Conservation (phyloP, 2,888 invertebrate species). For the Linyphia triangularis region DNA sequence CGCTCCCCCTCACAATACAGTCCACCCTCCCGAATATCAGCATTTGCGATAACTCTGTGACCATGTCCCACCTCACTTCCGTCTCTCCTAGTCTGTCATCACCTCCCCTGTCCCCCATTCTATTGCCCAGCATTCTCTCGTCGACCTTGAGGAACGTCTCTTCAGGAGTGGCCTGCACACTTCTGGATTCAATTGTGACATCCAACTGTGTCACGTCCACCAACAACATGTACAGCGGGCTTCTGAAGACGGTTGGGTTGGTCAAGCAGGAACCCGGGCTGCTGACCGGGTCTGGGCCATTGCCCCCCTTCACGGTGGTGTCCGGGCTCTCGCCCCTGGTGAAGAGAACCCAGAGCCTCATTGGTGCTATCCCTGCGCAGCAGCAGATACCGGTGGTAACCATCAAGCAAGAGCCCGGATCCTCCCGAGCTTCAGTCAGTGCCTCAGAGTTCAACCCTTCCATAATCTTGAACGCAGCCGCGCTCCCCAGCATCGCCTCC, state of each 20-base stretch:
- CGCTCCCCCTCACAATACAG: slow-evolving; percentile 68
- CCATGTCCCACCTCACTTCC: slow-evolving; percentile 39
- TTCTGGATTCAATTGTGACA: slow-evolving; percentile 41
- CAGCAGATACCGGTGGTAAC: slow-evolving; percentile 70
- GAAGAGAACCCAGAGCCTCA: slow-evolving; percentile 55
- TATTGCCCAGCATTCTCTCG: slow-evolving; percentile 61
- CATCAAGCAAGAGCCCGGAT: slow-evolving; percentile 73
- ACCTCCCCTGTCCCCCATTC: slow-evolving; percentile 63
- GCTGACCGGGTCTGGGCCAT: slow-evolving; percentile 62
- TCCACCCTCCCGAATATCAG: slow-evolving; percentile 60
- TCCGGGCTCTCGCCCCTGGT: slow-evolving; percentile 65
- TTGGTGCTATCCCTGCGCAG: slow-evolving; percentile 61
- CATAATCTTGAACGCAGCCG: slow-evolving; percentile 61
- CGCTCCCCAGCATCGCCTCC: slow-evolving; percentile 64
- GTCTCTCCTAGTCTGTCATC: slow-evolving; percentile 49
- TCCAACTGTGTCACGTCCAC: slow-evolving; percentile 60
- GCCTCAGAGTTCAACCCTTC: slow-evolving; percentile 71
- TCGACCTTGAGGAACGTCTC: slow-evolving; percentile 52
- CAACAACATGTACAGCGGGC: slow-evolving; percentile 56
- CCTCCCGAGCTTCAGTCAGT: slow-evolving; percentile 62
- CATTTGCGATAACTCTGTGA: slow-evolving; percentile 42
- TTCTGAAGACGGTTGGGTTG: slow-evolving; percentile 49
- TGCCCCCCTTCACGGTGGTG: slow-evolving; percentile 75
- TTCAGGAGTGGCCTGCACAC: slow-evolving; percentile 27
- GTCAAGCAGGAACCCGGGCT: slow-evolving; percentile 71